These are phyloP conservation scores for Lamellibrachia satsuma DNA, from an alignment of 2,888 invertebrate species.

Conservation along the genomic window DNA sequence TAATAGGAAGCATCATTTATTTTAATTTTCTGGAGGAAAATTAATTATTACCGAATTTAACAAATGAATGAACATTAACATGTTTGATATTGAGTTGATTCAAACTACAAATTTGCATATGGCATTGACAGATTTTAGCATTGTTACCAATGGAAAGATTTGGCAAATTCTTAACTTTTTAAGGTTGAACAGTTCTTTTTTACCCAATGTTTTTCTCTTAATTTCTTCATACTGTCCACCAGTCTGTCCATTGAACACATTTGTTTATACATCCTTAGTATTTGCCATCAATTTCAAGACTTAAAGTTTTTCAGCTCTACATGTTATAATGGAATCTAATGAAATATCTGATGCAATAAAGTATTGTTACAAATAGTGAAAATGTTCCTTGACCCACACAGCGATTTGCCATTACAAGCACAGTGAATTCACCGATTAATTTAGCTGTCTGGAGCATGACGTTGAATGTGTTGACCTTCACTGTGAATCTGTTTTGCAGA, in stretches of 20 bases:
- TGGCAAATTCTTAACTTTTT: too few species aligned
- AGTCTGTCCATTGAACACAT: too few species aligned
- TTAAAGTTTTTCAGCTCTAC: neutral
- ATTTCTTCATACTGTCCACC: neutral
- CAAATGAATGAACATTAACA: too few species aligned
- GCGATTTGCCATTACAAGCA: neutral
- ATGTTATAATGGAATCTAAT: neutral
- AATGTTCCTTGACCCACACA: neutral
- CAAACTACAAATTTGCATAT: too few species aligned
- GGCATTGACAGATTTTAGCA: too few species aligned
- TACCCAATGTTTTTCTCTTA: neutral
- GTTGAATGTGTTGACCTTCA: neutral
- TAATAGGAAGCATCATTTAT: too few species aligned
- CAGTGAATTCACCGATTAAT: neutral
- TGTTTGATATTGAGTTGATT: too few species aligned
- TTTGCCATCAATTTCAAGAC: neutral
- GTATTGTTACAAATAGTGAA: neutral
- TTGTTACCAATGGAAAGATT: too few species aligned
- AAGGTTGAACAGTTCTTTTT: neutral
- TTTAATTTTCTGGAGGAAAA: too few species aligned
- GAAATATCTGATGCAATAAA: neutral
- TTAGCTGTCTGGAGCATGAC: neutral
- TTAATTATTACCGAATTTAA: too few species aligned
- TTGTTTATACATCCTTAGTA: neutral
- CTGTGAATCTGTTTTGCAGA: constrained; percentile 69